Base-by-base conservation (phyloP, 2,113 vertebrate species). In the Danionella cerebrum region DNA sequence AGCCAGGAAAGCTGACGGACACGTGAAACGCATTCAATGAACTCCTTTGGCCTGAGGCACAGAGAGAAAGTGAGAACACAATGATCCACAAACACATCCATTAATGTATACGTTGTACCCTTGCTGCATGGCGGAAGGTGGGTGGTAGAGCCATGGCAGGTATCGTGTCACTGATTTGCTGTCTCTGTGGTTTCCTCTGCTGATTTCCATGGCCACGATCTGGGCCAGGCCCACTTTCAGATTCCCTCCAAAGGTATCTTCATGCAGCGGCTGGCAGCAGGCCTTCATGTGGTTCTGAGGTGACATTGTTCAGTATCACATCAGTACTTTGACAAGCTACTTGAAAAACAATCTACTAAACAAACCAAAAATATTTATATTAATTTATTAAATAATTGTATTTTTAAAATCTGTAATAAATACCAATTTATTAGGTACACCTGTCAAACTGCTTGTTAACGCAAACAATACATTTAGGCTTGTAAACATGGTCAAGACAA, bases 1-100 rank as follows among this genome's bases (percentile, higher is more conserved):
- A 99, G 90, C 96, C 96, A 99, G 50, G 96, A 99, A 69, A 99
- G 84, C 82, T 98, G 89, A 21, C 96, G 94, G 75, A 99, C 95
- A 84, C 98, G 96, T 16, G 96, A 94, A 52, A 98, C 96, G 57
- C 96, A 99, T 82, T 99, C 96, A 2, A 98, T 98, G 84, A 99
- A 99, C 80, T 99, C 96, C 82, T 99, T 99, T 12, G 96, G 96
- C 72, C 96, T 99, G 64, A 70, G 16, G 44, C 59, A 65, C 73
- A 51, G 62, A 33, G 1, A 19, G 16, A 35, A 4, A 5, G 51
- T 25, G 6, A 42, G 35, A 25, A 14, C 67, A 80, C 22, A 47
- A 57, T 64, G 72, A 51, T 64, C 29, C 1, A 18, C 19, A 44
- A 6, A 44, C 16, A 44, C 41, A 44, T 9, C 6, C 39, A 9